Evolutionary conservation across 2,797 vertebrate genomes (phyloP), one percentile per base, ranked within the genome.

Genomic region (Enteromius argenteus): DNA sequence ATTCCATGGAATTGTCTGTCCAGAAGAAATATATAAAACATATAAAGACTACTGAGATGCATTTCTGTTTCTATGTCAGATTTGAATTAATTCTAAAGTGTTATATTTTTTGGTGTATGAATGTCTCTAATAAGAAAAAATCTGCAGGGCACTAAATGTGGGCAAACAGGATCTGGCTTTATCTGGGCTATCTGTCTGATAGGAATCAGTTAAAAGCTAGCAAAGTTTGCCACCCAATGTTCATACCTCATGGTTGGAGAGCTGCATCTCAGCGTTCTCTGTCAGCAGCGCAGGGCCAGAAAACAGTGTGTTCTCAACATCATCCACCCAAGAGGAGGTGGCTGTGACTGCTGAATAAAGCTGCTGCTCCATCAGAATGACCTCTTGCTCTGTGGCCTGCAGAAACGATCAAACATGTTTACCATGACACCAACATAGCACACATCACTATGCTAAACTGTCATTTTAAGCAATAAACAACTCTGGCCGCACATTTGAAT

Each of bases 321-420:
- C 93, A 90, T 99, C 97, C 86, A 99, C 89, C 98, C 98, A 99
- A 17, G 93, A 87, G 0, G 97, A 97, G 0, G 97, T 95, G n/a
- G 96, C 95, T 32, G 95, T 94, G 72, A 97, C 94, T 3, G 97
- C 96, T 15, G 94, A 92, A 86, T 96, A 98, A 8, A 99, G 91
- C 90, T 97, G 97, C 89, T 96, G 96, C 73, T 99, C 97, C 92
- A 97, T 93, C 67, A 93, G 90, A 15, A 92, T 72, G 76, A 90
- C 93, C 86, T 95, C 93, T 14, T 80, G 91, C 88, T 96, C 94
- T 17, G 83, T n/a, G 51, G 1, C 89, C 79, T 87, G 60, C 42
- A 64, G 4, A 69, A 49, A 78, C 30, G 44, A 27, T 6, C 44
- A 73, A 4, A 67, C 9, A 75, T 49, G 21, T 30, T 44, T 21